Evolutionary conservation across 2,113 vertebrate genomes (phyloP).

Genomic region (Tragelaphus imberbis): DNA sequence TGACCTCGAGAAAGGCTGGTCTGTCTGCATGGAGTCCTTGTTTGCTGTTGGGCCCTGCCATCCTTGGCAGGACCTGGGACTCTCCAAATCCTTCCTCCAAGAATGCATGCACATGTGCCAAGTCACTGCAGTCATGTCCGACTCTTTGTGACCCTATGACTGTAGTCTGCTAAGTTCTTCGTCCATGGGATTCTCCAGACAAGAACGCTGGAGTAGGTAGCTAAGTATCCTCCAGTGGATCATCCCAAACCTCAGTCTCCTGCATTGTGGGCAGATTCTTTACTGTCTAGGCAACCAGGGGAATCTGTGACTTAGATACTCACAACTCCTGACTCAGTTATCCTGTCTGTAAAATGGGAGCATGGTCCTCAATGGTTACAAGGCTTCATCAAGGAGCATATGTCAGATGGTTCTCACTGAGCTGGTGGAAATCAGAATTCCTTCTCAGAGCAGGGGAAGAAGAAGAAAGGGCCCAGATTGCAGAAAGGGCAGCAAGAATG

Average conservation of each 20-base stretch:
- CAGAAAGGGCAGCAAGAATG: background rate
- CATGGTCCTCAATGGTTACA: rapidly evolving
- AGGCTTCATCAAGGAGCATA: rapidly evolving
- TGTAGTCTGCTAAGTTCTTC: background rate
- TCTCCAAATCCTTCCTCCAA: background rate
- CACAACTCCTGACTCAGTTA: too few species aligned
- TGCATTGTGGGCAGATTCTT: background rate
- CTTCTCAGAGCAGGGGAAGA: background rate
- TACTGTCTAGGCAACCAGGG: background rate
- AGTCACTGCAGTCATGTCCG: background rate
- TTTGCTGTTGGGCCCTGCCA: background rate
- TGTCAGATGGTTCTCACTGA: rapidly evolving
- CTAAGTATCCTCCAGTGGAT: background rate
- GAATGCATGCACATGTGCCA: background rate
- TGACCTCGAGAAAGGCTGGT: background rate
- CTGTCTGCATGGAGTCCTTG: rapidly evolving
- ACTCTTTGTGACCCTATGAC: background rate
- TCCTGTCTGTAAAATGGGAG: background rate
- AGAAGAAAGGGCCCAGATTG: rapidly evolving
- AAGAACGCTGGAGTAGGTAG: background rate
- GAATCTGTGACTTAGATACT: background rate
- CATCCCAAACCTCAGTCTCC: background rate
- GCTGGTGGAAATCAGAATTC: too few species aligned
- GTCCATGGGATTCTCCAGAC: background rate
- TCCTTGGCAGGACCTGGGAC: background rate